Conservation (phyloP, 2,888 invertebrate species). For the Vannuccia rotundouncinata region DNA sequence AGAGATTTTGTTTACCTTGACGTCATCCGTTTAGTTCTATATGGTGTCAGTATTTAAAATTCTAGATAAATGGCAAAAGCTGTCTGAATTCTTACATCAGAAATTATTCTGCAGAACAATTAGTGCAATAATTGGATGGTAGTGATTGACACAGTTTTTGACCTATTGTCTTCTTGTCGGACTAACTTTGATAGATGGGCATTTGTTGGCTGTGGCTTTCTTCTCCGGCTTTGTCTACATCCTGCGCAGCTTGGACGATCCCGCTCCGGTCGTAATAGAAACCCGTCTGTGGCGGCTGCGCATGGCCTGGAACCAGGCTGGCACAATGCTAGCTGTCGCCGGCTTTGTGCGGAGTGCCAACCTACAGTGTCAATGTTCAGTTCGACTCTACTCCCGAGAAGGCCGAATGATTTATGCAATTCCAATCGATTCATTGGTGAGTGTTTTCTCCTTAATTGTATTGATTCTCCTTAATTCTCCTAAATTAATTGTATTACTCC, state of each 20-base stretch:
- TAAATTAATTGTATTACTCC: too few relatives aligned
- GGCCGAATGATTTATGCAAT: constrained; percentile 64
- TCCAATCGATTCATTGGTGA: constrained; percentile 31
- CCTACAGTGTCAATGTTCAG: constrained; percentile 63
- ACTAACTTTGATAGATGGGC: constrained; percentile 19
- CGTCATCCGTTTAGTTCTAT: too few relatives aligned
- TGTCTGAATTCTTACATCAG: too few relatives aligned
- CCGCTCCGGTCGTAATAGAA: background rate
- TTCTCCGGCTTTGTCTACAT: constrained; percentile 29
- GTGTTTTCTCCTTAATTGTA: too few relatives aligned
- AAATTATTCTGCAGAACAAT: too few relatives aligned
- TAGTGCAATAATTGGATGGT: too few relatives aligned
- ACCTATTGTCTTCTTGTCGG: too few relatives aligned
- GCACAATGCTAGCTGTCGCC: constrained; percentile 81
- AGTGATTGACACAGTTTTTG: too few relatives aligned
- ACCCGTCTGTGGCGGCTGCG: constrained; percentile 50
- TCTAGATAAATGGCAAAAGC: too few relatives aligned
- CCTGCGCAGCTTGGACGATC: constrained; percentile 28
- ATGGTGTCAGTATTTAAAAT: too few relatives aligned
- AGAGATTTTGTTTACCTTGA: too few relatives aligned
- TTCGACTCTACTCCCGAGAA: constrained; percentile 82
- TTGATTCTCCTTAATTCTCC: too few relatives aligned
- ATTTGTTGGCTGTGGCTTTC: constrained; percentile 33
- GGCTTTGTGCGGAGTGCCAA: constrained; percentile 60
- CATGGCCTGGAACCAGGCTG: constrained; percentile 93